Base-by-base conservation (phyloP, 2,113 vertebrate species). In the Ptychochromis oligacanthus region DNA sequence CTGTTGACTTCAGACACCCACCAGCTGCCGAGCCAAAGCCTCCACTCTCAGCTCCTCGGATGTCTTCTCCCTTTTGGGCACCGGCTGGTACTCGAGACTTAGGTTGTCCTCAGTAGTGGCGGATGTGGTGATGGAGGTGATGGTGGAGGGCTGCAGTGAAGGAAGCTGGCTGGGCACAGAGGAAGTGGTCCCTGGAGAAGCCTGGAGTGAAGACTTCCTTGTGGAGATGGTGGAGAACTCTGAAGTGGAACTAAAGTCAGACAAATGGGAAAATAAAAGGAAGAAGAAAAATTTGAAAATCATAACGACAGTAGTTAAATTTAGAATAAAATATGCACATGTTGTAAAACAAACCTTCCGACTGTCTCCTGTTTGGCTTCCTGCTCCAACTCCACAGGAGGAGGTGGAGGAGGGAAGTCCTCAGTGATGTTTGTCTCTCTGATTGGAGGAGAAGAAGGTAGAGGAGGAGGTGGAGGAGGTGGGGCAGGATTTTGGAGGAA, bases 1-100 rank as follows among this genome's bases (percentile, higher is more conserved):
- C 17, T 22, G 11, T n/a, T 20, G 72, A 62, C n/a, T 24, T 5
- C 2, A 26, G 34, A 22, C n/a, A 87, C 92, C 4, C 67, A 94
- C 88, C 89, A 99, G 97, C 91, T 97, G 96, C 83, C 95, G 96
- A 49, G 96, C 96, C 76, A 99, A 89, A 12, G 85, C 90, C 90
- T 98, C 97, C 77, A 97, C 96, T 59, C 94, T 95, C 49, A 96
- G 88, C 81, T 99, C 98, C 59, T 96, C 96, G 0, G 94, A 89
- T 0, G 93, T 97, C 87, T 96, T 96, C 75, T 96, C 91, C 62
- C 95, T 91, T 77, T 82, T 85, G 67, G 89, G 84, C 28, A 95
- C 82, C 0, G 92, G 88, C 55, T 87, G 83, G 49, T 92, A 92
- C 64, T 94, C 92, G 0, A 91, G 81, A 20, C 80, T 79, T 9